These are phyloP conservation scores for Rattus rattus DNA, from an alignment of 2,113 vertebrate species.

Conservation along the genomic window DNA sequence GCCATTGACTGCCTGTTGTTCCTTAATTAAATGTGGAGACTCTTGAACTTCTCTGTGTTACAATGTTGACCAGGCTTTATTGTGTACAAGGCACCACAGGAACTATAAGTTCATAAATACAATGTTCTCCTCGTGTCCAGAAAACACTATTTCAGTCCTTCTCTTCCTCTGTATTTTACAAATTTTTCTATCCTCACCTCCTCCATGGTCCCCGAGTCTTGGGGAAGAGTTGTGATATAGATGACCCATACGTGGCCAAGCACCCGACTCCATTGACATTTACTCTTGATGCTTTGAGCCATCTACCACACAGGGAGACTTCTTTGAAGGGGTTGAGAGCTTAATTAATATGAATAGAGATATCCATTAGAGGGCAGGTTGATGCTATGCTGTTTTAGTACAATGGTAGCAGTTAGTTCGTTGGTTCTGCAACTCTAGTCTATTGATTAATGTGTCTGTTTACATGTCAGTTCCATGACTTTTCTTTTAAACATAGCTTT, in stretches of 20 bases:
- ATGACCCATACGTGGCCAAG: no score
- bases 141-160: neutral
- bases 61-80: neutral
- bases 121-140: neutral
- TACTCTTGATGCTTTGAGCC: neutral
- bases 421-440: neutral
- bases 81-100: neutral
- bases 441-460: neutral
- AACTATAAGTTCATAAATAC: neutral
- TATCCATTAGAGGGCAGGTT: neutral
- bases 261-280: neutral
- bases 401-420: neutral
- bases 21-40: neutral
- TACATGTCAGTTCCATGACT: neutral
- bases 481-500: neutral
- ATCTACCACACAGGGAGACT: neutral
- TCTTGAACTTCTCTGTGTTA: neutral
- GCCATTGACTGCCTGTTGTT: no score
- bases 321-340: neutral
- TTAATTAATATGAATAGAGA: neutral
- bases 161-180: neutral
- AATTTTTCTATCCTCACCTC: neutral
- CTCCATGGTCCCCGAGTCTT: neutral
- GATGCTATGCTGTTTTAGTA: neutral
- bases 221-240: neutral